Conservation (phyloP, 1,140 invertebrate genomes). For the Polyergus mexicanus region DNA sequence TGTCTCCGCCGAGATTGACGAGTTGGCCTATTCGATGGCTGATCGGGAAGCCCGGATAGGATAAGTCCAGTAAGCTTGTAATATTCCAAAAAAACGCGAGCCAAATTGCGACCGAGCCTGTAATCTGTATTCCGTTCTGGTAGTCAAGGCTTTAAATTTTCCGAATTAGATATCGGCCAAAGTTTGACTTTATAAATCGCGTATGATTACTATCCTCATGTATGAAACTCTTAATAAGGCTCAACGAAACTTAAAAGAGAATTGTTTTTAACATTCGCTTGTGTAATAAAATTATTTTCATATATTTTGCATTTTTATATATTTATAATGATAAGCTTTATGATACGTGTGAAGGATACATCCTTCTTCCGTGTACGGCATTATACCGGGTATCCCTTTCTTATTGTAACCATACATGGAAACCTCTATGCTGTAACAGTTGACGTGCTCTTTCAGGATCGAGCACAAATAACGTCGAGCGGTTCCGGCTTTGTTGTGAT, state of each 20-base stretch:
- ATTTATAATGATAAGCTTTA: not conserved
- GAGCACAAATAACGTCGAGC: slow-evolving; percentile 92
- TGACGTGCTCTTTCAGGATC: slow-evolving; percentile 91
- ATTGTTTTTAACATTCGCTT: not conserved
- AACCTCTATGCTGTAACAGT: slow-evolving; percentile 94
- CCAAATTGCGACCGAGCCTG: slow-evolving; percentile 92
- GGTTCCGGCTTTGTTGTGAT: slow-evolving; percentile 94
- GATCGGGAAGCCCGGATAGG: slow-evolving; percentile 86
- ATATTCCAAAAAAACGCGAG: slow-evolving; percentile 92
- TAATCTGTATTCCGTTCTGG: slow-evolving; percentile 78
- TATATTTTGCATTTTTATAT: slow-evolving; percentile 3
- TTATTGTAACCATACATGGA: slow-evolving; percentile 94
- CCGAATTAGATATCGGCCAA: not conserved
- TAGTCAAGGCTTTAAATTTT: slow-evolving; percentile 47
- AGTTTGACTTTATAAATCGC: not conserved
- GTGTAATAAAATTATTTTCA: not conserved
- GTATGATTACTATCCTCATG: not conserved
- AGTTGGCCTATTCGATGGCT: slow-evolving; percentile 86
- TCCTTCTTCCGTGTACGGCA: slow-evolving; percentile 95
- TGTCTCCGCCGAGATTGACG: slow-evolving; percentile 86
- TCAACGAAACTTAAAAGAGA: not conserved
- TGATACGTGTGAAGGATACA: slow-evolving; percentile 92
- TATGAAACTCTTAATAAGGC: not conserved
- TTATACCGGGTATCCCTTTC: slow-evolving; percentile 88
- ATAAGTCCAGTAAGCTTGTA: slow-evolving; percentile 92